Conservation (phyloP, 1,140 invertebrate species). For the Dendrolimus punctatus region DNA sequence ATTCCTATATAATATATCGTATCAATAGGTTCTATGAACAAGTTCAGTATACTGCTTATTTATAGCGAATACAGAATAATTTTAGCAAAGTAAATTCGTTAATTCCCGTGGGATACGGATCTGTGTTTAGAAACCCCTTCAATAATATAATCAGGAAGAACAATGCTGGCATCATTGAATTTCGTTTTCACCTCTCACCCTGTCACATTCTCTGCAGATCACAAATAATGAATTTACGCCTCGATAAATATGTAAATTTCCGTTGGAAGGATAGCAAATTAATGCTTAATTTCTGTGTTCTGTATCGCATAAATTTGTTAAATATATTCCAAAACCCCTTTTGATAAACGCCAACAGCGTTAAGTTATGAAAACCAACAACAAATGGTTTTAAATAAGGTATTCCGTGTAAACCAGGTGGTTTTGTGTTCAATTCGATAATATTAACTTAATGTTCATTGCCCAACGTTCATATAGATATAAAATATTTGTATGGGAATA, state of each 20-base stretch:
- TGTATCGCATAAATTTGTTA: conserved; percentile 39
- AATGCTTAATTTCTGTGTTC: conserved; percentile 47
- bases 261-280: conserved; percentile 42
- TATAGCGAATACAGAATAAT: too few species aligned
- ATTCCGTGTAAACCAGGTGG: conserved; percentile 6
- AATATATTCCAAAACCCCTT: conserved; percentile 45
- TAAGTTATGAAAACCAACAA: conserved; percentile 28
- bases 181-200: not conserved
- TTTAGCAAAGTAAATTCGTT: too few species aligned
- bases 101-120: too few species aligned
- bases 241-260: conserved; percentile 56
- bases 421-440: conserved; percentile 22
- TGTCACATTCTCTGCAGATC: conserved; percentile 22
- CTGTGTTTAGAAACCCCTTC: too few species aligned
- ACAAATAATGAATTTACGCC: conserved; percentile 40
- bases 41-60: too few species aligned
- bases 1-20: too few species aligned
- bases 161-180: too few species aligned
- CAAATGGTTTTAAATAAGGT: conserved; percentile 27
- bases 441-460: conserved; percentile 11
- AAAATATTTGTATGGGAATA: too few species aligned
- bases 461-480: not conserved
- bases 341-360: conserved; percentile 24
- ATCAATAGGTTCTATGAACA: too few species aligned
- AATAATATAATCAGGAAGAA: too few species aligned